These are phyloP conservation scores for Acanthopleura granulata DNA, from an alignment of 2,888 invertebrate species.

Conservation along the genomic window DNA sequence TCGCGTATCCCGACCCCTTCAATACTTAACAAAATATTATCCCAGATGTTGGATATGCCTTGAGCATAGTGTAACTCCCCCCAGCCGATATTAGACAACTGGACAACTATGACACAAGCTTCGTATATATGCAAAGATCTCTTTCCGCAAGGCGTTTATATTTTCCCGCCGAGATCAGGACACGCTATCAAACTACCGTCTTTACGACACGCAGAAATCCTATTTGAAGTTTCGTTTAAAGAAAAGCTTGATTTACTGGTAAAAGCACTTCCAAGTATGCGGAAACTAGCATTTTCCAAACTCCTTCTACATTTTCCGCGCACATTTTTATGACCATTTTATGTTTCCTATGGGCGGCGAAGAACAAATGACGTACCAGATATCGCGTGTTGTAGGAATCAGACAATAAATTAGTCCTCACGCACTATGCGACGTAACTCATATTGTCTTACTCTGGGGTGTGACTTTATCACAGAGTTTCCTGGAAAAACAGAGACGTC, in stretches of 20 bases:
- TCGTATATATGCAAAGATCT: conserved; percentile 10
- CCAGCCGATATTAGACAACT: background rate
- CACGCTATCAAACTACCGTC: background rate
- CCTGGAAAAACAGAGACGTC: too few species aligned
- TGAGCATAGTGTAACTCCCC: too few species aligned
- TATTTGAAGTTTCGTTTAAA: conserved; percentile 8
- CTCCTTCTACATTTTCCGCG: conserved; percentile 8
- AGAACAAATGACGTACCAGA: conserved; percentile 5
- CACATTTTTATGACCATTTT: conserved; percentile 3
- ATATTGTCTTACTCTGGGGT: too few species aligned
- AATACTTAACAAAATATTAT: too few species aligned
- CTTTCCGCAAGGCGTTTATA: background rate
- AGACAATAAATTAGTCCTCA: background rate
- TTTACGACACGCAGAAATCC: background rate
- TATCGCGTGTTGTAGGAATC: background rate
- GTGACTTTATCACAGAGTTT: too few species aligned
- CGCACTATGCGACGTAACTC: background rate
- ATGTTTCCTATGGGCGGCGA: conserved; percentile 14
- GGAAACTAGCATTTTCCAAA: conserved; percentile 7
- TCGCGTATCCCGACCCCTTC: too few species aligned
- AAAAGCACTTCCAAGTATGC: conserved; percentile 10
- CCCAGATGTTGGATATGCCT: too few species aligned
- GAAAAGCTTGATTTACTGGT: conserved; percentile 12
- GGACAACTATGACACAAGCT: background rate
- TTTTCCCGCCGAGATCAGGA: background rate